Conservation (phyloP, 2,888 invertebrate genomes). For the Lycophotia porphyrea region DNA sequence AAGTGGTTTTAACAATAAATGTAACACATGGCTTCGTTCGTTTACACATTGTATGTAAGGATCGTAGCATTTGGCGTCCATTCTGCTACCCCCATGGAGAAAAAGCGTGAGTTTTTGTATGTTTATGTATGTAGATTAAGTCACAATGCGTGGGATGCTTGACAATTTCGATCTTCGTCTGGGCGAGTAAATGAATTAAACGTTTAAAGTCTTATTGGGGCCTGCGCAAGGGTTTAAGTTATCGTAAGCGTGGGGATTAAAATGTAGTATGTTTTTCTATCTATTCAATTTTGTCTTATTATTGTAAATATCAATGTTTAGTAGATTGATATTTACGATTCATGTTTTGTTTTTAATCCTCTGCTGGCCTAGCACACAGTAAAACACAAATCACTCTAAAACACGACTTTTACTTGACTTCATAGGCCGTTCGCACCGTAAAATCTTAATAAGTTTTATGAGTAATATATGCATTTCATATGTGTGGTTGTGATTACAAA, state of each 20-base stretch:
- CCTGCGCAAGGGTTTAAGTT: not conserved
- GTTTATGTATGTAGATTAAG: not conserved
- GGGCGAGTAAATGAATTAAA: conserved; percentile 4
- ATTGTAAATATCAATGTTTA: not conserved
- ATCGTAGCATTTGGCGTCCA: not conserved
- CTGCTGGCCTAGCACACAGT: not conserved
- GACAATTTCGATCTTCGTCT: not conserved
- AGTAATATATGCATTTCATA: not conserved
- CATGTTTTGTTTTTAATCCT: not conserved
- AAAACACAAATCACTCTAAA: not conserved
- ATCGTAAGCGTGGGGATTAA: not conserved
- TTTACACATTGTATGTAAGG: no score
- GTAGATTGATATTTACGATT: not conserved
- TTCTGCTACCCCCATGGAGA: not conserved
- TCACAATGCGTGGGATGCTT: not conserved
- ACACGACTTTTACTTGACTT: not conserved
- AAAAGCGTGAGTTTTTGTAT: not conserved
- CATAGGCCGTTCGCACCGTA: not conserved
- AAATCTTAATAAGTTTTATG: not conserved
- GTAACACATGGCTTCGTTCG: no score
- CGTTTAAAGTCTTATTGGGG: not conserved
- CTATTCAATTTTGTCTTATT: not conserved
- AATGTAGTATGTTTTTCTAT: not conserved
- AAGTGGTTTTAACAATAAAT: no score
- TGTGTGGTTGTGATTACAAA: not conserved